Conservation (phyloP, 37 sponge, comb jelly and placozoan species). For the Theonella swinhoei region DNA sequence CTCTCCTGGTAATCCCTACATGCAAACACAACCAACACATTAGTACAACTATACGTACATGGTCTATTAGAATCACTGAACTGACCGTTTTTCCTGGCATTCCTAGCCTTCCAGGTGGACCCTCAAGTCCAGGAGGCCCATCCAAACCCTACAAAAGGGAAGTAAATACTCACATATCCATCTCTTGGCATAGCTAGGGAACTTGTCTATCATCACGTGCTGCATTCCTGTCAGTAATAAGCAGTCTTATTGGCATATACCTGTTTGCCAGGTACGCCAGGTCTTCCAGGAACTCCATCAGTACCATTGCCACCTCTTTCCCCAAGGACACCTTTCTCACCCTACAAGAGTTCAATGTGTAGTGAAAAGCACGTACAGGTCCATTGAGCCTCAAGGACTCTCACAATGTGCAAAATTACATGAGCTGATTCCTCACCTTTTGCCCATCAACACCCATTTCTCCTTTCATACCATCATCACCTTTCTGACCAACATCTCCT, state of each 20-base stretch:
- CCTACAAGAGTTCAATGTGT: not conserved
- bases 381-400: too few species aligned
- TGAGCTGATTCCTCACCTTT: not conserved
- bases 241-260: not conserved
- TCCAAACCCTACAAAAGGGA: not conserved
- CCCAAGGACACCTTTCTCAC: not conserved
- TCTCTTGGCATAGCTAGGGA: not conserved
- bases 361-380: too few species aligned
- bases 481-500: not conserved
- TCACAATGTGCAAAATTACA: not conserved
- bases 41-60: too few species aligned
- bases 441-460: not conserved
- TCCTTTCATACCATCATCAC: not conserved
- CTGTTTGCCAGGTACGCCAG: not conserved
- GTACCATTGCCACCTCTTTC: not conserved
- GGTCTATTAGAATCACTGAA: too few species aligned
- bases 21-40: too few species aligned
- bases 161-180: not conserved
- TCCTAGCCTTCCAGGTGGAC: not conserved
- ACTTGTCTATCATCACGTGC: not conserved
- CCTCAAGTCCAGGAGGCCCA: not conserved
- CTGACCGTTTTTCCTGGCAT: not conserved
- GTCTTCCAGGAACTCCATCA: not conserved
- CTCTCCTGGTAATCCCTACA: not conserved
- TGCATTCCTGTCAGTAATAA: too few species aligned